These are phyloP conservation scores for Pachyuromys duprasi DNA, from an alignment of 2,797 vertebrate genomes.

Conservation along the genomic window DNA sequence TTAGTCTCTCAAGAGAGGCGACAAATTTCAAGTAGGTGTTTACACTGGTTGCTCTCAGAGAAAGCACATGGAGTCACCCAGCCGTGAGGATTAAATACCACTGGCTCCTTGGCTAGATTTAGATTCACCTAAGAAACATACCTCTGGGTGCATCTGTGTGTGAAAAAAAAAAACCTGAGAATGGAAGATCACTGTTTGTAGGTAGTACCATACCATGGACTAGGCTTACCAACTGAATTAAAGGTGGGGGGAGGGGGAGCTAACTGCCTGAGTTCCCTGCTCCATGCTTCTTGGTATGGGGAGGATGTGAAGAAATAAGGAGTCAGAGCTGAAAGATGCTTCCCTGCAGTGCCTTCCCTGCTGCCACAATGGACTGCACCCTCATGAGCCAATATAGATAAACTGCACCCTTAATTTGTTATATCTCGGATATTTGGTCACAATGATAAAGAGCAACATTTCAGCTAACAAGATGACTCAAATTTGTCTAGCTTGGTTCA, in stretches of 20 bases:
- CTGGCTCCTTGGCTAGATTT: neutral
- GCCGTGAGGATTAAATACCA: neutral
- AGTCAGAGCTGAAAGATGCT: neutral
- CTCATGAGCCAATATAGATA: neutral
- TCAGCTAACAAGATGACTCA: neutral
- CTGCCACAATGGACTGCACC: neutral
- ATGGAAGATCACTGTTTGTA: neutral
- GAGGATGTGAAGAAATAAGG: neutral
- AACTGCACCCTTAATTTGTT: neutral
- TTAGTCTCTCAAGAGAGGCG: neutral
- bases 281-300: neutral
- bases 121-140: neutral
- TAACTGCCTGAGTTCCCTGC: neutral
- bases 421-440: neutral
- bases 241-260: neutral
- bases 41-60: neutral
- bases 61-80: neutral
- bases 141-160: neutral
- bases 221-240: neutral
- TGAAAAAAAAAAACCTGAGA: no score
- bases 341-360: neutral
- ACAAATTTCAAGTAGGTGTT: neutral
- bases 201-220: neutral
- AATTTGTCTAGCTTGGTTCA: neutral
- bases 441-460: neutral